phyloP scores from a whole-genome alignment of 2,113 vertebrate genomes.

The Pipra filicauda region DNA sequence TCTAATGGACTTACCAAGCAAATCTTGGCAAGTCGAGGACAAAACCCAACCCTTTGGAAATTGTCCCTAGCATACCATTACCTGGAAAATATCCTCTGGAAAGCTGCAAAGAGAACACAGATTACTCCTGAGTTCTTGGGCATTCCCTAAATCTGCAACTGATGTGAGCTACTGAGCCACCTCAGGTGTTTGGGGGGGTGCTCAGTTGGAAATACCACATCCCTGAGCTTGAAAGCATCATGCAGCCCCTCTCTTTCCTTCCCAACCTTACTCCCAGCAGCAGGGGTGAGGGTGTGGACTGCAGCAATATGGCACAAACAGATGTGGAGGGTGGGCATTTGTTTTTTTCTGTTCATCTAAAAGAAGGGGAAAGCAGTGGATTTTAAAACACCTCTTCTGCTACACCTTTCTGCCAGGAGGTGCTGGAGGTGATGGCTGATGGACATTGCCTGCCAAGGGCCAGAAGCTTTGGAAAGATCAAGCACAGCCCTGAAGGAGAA shows the following conservation, averaged over 20 bases:
- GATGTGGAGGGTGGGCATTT: not conserved
- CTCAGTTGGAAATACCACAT: rapidly evolving
- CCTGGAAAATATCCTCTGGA: not conserved
- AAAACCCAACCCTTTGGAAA: not conserved
- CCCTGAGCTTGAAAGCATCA: not conserved
- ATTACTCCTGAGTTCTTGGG: not conserved
- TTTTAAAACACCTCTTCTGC: not conserved
- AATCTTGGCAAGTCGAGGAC: not conserved
- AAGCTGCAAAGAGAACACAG: not conserved
- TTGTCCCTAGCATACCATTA: not conserved
- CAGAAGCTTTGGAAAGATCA: not conserved
- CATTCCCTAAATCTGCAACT: not conserved
- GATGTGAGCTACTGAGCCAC: not conserved
- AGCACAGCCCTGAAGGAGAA: not conserved
- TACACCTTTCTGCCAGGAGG: not conserved
- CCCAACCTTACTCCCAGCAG: not conserved
- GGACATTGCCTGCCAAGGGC: not conserved
- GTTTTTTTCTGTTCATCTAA: not conserved
- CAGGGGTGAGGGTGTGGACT: not conserved
- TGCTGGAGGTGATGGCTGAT: not conserved
- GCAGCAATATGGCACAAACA: not conserved
- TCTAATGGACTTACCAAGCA: not conserved
- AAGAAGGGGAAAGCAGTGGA: not conserved
- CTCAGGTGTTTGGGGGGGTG: not conserved
- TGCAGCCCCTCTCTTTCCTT: not conserved